Percentiles rank a stretch among this genome's conserved stretches.
phyloP scores from a whole-genome alignment of 1,140 invertebrate genomes.

The Lysiphlebus fabarum region DNA sequence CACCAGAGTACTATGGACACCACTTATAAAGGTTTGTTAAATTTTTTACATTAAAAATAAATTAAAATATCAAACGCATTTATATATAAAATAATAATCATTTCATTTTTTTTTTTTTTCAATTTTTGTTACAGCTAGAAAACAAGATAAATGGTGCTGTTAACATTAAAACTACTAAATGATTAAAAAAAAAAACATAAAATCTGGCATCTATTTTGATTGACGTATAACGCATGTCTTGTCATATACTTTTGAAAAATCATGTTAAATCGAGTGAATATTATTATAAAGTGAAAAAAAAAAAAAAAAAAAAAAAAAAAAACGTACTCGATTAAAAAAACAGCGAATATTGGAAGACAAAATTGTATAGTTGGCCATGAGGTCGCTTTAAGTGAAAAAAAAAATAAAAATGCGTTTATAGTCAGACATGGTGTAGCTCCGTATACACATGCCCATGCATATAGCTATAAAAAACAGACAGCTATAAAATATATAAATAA shows the following conservation, averaged over 20 bases:
- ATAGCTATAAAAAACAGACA: not conserved
- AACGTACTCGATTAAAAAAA: no score
- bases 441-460: not conserved
- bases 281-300: no score
- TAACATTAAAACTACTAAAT: conserved; percentile 16
- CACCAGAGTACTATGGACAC: conserved; percentile 86
- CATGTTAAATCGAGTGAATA: conserved; percentile 24
- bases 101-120: conserved; percentile 7
- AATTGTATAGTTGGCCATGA: conserved; percentile 6
- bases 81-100: not conserved
- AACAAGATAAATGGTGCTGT: conserved; percentile 27
- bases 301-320: not conserved
- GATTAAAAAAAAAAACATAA: conserved; percentile 20
- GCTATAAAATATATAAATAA: not conserved
- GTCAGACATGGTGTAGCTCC: not conserved
- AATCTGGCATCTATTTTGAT: conserved; percentile 30
- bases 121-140: conserved; percentile 36
- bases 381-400: not conserved
- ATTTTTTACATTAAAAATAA: not conserved
- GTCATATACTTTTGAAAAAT: not conserved
- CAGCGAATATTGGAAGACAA: conserved; percentile 6
- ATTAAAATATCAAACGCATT: not conserved
- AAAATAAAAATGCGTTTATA: conserved; percentile 12
- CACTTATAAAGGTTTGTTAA: conserved; percentile 67
- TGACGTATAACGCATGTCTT: conserved; percentile 29